Base-by-base conservation (phyloP, 2,113 vertebrate genomes). In the Orycteropus afer region DNA sequence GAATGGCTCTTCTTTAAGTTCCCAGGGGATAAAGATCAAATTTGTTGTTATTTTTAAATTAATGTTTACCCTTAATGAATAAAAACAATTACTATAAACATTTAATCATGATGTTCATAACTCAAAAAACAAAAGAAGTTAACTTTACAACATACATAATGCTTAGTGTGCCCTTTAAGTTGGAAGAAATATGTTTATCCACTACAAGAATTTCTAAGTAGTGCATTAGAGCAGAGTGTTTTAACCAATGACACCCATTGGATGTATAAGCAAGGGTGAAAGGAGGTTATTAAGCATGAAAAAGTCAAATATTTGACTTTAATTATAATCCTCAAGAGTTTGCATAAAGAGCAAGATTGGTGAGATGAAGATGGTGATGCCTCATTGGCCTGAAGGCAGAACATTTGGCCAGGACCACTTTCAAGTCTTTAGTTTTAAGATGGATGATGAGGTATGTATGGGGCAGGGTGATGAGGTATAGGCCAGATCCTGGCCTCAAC, bases 1-100 rank as follows among this genome's bases (percentile, higher is more conserved):
- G 55, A 82, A 94, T 51, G 32, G 25, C 40, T 93, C 53, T 71
- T 76, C 87, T 90, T 51, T 45, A 55, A 51, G 61, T 79, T 83
- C 29, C 49, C 59, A 45, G 67, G 90, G 37, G 53, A 88, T 76
- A 37, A 93, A 89, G 42, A 59, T 73, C 15, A 13, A 25, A 27
- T 73, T 59, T 81, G 57, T 61, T 92, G 88, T 11, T n/a, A 93
- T 94, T 90, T 89, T 49, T 37, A 76, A 87, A 84, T 55, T 65
- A 77, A 91, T 77, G 9, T 2, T 93, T 80, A 32, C 17, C 25
- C 34, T 85, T 59, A 40, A 74, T 86, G 63, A 42, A 34, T 90
- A 85, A 92, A 95, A 49, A 77, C 22, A 25, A 59, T 14, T 40
- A 14, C 18, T 59, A 22, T 42, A 76, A 81, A 55, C 40, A 90